phyloP scores from a whole-genome alignment of 1,140 invertebrate species.

The Brachionus paranguensis region DNA sequence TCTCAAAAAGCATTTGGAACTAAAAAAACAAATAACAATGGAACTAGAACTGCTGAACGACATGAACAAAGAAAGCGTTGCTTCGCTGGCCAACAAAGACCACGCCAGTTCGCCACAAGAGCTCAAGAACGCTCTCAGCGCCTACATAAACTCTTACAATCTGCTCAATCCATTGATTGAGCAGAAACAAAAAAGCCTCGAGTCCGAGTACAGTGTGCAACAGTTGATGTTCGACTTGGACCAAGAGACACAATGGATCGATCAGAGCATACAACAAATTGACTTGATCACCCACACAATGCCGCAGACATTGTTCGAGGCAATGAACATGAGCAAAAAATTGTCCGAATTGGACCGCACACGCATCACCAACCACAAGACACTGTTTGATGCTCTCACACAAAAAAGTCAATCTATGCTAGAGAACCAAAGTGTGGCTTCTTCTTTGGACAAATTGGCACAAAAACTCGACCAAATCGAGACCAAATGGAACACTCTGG shows the following conservation, averaged over 20 bases:
- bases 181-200: not conserved
- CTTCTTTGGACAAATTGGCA: not conserved
- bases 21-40: slow-evolving; percentile 16
- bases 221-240: slow-evolving; percentile 27
- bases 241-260: slow-evolving; percentile 6
- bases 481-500: not conserved
- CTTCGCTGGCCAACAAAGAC: not conserved
- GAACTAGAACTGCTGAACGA: slow-evolving; percentile 31
- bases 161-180: not conserved
- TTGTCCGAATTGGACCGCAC: not conserved
- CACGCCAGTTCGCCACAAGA: not conserved
- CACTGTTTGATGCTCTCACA: not conserved
- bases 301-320: slow-evolving; percentile 2
- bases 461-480: not conserved
- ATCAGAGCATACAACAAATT: not conserved
- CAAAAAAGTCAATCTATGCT: not conserved
- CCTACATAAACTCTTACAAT: not conserved
- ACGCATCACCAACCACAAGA: not conserved
- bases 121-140: not conserved
- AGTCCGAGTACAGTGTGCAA: not conserved
- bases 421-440: not conserved
- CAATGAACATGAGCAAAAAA: slow-evolving; percentile 11
- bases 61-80: not conserved
- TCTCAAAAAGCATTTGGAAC: not conserved
- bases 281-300: not conserved